Conservation (phyloP, 2,797 vertebrate genomes). For the Borostomias antarcticus region DNA sequence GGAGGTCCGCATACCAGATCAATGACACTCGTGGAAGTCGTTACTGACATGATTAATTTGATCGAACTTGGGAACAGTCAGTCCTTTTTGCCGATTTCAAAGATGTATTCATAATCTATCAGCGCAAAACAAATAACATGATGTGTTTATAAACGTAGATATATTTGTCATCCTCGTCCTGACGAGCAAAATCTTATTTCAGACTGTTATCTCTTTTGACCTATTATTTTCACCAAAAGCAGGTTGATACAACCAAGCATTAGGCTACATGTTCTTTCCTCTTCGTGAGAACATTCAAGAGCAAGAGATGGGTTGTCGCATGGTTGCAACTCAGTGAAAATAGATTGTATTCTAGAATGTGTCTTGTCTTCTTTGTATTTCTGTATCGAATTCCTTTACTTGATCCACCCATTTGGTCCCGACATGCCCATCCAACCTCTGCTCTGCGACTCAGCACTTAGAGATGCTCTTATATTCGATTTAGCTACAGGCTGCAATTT, state of each 20-base stretch:
- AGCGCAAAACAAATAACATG: not conserved
- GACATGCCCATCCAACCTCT: slow-evolving; percentile 3
- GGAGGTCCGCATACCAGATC: slow-evolving; percentile 36
- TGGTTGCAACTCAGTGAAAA: not conserved
- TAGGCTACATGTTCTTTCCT: not conserved
- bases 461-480: not conserved
- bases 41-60: slow-evolving; percentile 63
- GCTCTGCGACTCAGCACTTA: not conserved
- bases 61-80: slow-evolving; percentile 47
- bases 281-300: not conserved
- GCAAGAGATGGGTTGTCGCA: not conserved
- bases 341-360: not conserved
- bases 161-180: not conserved
- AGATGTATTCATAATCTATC: not conserved
- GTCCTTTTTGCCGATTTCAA: slow-evolving; percentile 22
- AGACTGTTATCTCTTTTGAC: not conserved
- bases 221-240: not conserved
- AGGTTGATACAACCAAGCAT: not conserved
- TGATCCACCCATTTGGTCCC: not conserved
- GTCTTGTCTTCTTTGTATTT: not conserved
- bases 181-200: not conserved
- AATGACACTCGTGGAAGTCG: slow-evolving; percentile 62
- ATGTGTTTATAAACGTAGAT: not conserved
- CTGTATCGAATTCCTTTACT: not conserved
- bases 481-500: slow-evolving; percentile 3